Percentiles rank a stretch among this genome's conserved stretches.
Conservation (phyloP, 2,113 vertebrate genomes). For the Pelmatolapia mariae region DNA sequence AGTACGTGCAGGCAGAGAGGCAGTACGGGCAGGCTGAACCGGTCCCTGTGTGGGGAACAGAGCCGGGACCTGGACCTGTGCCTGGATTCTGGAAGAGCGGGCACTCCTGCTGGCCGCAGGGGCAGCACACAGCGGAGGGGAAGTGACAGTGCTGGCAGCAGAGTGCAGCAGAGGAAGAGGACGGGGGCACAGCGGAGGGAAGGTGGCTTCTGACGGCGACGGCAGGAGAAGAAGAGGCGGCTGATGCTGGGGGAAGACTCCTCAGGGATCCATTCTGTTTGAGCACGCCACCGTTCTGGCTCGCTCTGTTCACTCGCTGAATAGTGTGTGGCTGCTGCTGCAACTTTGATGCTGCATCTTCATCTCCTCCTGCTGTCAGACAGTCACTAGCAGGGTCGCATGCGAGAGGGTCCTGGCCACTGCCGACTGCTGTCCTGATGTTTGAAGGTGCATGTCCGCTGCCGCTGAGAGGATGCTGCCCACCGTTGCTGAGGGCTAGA, state of each 20-base stretch:
- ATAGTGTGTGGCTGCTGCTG: background rate
- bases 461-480: slow-evolving; percentile 1
- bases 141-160: slow-evolving; percentile 76
- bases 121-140: slow-evolving; percentile 75
- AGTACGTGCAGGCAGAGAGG: slow-evolving; percentile 76
- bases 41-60: slow-evolving; percentile 49
- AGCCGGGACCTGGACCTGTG: background rate
- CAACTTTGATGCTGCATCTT: background rate
- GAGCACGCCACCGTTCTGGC: slow-evolving; percentile 33
- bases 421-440: background rate
- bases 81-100: slow-evolving; percentile 74
- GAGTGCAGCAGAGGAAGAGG: background rate
- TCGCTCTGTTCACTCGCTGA: background rate
- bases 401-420: slow-evolving; percentile 19
- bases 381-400: background rate
- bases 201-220: slow-evolving; percentile 22
- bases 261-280: slow-evolving; percentile 57
- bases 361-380: background rate
- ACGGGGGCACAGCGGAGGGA: background rate
- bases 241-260: background rate
- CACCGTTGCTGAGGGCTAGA: slow-evolving; percentile 27
- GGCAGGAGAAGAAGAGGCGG: background rate
- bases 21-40: slow-evolving; percentile 17
- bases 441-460: background rate
- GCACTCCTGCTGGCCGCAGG: slow-evolving; percentile 76